Evolutionary conservation across 2,113 vertebrate species (phyloP), one percentile per base, ranked within the genome.

Genomic region (Oxygymnocypris stewartii): DNA sequence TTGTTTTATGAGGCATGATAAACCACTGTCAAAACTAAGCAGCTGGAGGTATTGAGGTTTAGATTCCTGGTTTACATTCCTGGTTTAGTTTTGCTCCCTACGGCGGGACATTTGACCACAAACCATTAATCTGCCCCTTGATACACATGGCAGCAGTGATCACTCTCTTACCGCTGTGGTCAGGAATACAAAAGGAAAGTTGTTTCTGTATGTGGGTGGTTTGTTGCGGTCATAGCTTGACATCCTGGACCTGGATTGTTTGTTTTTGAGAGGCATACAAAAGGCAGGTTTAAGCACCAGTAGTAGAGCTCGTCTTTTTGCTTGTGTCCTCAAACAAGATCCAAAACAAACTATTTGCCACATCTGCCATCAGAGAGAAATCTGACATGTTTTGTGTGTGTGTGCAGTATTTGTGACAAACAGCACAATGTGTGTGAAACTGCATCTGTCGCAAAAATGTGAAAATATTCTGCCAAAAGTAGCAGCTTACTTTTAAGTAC

Each of bases 131-230:
- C 79, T 71, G 35, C 35, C 85, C 31, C 74, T 14, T 65, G 71
- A 82, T 40, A 40, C 42, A 47, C 59, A 76, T 4, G 20, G 59
- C 69, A 57, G 57, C 16, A 1, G 79, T 25, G 76, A 73, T 83
- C 69, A 71, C 57, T 78, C 44, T 78, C 76, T 63, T 82, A 78
- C 61, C 13, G 25, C 74, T 83, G 79, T 83, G 78, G 87, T 85
- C 79, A 28, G 49, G 59, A 65, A 73, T 47, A 61, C 79, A 63
- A 20, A 47, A 54, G 51, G 47, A 73, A 77, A 63, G 44, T 42
- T 76, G 54, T 59, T 31, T 37, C 20, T 61, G 1, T 79, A 1
- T 59, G 2, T 80, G 31, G 31, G 18, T 79, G 54, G 12, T 59
- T 79, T 23, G 28, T 74, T 74, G 71, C 10, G 44, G 44, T 49